These are phyloP conservation scores for Colossoma macropomum DNA, from an alignment of 2,113 vertebrate species.

Conservation along the genomic window DNA sequence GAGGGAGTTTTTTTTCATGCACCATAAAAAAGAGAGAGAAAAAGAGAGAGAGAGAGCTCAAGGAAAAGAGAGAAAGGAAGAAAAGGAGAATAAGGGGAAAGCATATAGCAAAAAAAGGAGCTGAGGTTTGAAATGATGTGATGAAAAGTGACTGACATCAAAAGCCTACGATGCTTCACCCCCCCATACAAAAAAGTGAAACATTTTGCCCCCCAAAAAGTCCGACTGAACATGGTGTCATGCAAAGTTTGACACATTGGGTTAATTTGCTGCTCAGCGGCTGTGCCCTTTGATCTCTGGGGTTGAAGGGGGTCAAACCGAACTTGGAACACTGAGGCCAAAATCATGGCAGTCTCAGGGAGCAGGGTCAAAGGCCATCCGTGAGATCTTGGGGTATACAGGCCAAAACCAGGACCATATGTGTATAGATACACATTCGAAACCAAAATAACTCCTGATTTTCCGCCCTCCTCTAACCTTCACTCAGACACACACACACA, in stretches of 20 bases:
- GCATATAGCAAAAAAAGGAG: slow-evolving; percentile 23
- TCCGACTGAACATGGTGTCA: slow-evolving; percentile 78
- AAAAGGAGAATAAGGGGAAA: slow-evolving; percentile 42
- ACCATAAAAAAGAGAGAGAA: slow-evolving; percentile 27
- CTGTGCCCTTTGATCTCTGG: slow-evolving; percentile 75
- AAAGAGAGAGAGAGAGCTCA: neutral
- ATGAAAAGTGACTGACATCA: slow-evolving; percentile 49
- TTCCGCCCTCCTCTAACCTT: slow-evolving; percentile 55
- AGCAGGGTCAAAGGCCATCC: slow-evolving; percentile 75
- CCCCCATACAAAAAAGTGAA: slow-evolving; percentile 49
- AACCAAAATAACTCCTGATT: slow-evolving; percentile 77
- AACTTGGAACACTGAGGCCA: slow-evolving; percentile 74
- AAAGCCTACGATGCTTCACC: slow-evolving; percentile 42
- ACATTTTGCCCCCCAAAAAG: slow-evolving; percentile 58
- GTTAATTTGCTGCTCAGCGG: slow-evolving; percentile 83
- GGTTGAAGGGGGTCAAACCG: slow-evolving; percentile 70
- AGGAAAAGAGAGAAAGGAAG: slow-evolving; percentile 53
- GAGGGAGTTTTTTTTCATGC: neutral
- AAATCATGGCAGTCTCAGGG: slow-evolving; percentile 81
- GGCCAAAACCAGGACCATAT: slow-evolving; percentile 81
- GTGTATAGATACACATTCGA: slow-evolving; percentile 75
- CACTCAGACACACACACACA: slow-evolving; percentile 21
- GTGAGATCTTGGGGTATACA: slow-evolving; percentile 71
- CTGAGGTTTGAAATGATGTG: slow-evolving; percentile 61
- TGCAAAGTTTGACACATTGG: slow-evolving; percentile 83